A percentile compares a stretch with the other conserved stretches of the same genome.
Conservation (phyloP, 2,797 vertebrate species). For the Vespertilio murinus region DNA sequence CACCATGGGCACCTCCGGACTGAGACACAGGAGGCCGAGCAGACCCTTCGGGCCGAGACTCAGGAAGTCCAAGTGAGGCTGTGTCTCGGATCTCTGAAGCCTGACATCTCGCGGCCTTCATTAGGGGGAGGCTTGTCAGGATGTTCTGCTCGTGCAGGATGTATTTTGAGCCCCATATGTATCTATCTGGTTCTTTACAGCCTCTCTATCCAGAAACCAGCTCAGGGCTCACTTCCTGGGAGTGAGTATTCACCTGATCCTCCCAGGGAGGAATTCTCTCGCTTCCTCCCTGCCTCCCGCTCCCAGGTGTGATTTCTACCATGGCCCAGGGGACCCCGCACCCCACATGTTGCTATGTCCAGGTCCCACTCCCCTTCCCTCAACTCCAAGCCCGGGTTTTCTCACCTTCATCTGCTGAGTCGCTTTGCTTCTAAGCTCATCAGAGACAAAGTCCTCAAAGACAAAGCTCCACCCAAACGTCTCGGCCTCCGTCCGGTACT, state of each 20-base stretch:
- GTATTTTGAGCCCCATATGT: neutral
- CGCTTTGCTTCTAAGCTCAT: conserved; percentile 92
- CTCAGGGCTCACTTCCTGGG: neutral
- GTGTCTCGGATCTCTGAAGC: neutral
- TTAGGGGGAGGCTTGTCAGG: neutral
- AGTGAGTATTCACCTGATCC: neutral
- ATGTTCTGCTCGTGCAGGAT: neutral
- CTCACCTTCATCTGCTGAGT: conserved; percentile 92
- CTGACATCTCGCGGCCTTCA: neutral
- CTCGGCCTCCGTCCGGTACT: conserved; percentile 96
- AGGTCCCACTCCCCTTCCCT: neutral
- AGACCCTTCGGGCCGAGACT: neutral
- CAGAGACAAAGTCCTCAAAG: conserved; percentile 94
- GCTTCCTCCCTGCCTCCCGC: neutral
- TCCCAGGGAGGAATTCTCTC: neutral
- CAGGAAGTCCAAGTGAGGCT: neutral
- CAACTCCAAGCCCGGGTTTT: neutral
- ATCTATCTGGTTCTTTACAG: neutral
- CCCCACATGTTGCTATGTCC: neutral
- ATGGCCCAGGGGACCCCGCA: neutral
- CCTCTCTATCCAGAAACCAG: neutral
- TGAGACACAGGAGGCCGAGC: neutral
- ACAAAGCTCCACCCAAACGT: conserved; percentile 97
- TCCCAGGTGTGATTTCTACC: neutral
- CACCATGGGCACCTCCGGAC: neutral